phyloP scores from a whole-genome alignment of 2,113 vertebrate species.

The Percopsis transmontana region DNA sequence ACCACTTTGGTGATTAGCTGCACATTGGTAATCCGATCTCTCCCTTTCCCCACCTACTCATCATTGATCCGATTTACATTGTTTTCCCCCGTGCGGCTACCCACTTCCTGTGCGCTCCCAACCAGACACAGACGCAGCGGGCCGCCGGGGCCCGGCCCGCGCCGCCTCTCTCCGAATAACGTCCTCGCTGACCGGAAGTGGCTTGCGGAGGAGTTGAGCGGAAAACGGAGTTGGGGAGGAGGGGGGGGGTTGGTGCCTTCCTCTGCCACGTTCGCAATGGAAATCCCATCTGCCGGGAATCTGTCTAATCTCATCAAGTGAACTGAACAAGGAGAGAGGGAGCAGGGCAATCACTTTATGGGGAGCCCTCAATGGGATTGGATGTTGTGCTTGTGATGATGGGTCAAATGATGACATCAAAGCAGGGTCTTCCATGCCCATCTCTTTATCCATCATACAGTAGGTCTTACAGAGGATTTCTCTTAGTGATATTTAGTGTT shows the following conservation, averaged over 20 bases:
- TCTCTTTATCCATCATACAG: no score
- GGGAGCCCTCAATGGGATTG: slow-evolving; percentile 59
- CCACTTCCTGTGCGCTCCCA: slow-evolving; percentile 56
- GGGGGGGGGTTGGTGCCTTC: background rate
- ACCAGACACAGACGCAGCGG: no score
- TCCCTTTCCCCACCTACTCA: slow-evolving; percentile 67
- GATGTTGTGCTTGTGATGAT: slow-evolving; percentile 41
- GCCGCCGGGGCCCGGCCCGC: slow-evolving; percentile 33
- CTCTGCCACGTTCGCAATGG: slow-evolving; percentile 34
- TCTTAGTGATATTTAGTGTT: no score
- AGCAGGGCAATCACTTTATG: slow-evolving; percentile 66
- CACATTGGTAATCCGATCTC: slow-evolving; percentile 77
- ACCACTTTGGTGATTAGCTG: slow-evolving; percentile 72
- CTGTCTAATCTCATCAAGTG: slow-evolving; percentile 74
- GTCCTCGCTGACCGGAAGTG: slow-evolving; percentile 57
- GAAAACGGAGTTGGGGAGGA: slow-evolving; percentile 1
- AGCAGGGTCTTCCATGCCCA: background rate
- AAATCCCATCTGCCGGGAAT: slow-evolving; percentile 75
- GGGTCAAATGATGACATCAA: slow-evolving; percentile 66
- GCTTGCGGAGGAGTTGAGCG: slow-evolving; percentile 31
- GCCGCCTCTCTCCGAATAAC: slow-evolving; percentile 16
- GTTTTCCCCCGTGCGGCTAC: slow-evolving; percentile 51
- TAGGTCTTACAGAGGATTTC: no score
- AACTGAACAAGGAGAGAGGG: slow-evolving; percentile 65
- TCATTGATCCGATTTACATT: slow-evolving; percentile 65